phyloP scores from a whole-genome alignment of 2,113 vertebrate species.

The Nesospiza acunhae region DNA sequence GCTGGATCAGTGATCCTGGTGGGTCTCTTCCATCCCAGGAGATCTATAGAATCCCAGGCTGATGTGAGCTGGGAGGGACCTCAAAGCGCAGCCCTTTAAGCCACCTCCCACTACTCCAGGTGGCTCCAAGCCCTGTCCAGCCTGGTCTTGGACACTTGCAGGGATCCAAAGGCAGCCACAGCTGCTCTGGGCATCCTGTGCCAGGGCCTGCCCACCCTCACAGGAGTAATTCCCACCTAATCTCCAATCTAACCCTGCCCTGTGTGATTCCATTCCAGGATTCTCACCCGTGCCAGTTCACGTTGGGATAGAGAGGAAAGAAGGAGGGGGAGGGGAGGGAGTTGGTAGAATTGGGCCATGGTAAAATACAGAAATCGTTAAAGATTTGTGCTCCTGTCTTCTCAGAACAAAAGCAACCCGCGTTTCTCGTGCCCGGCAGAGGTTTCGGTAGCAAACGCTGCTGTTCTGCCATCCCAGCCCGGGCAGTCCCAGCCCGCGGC shows the following conservation, averaged over 20 bases:
- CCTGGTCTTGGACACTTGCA: neutral
- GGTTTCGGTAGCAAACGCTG: neutral
- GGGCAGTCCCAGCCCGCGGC: neutral
- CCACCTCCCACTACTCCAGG: neutral
- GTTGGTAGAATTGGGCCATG: neutral
- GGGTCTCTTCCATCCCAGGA: neutral
- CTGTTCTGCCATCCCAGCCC: neutral
- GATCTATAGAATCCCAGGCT: neutral
- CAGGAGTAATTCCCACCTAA: neutral
- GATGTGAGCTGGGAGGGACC: neutral
- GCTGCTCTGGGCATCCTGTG: neutral
- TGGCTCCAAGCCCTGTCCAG: neutral
- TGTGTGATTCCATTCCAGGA: neutral
- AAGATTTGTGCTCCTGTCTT: no score
- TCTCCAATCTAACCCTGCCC: neutral
- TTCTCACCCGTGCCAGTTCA: neutral
- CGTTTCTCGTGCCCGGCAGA: neutral
- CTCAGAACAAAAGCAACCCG: neutral
- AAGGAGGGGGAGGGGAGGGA: neutral
- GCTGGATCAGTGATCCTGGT: rapidly evolving
- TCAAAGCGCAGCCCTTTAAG: neutral
- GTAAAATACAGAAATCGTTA: neutral
- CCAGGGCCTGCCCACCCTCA: neutral
- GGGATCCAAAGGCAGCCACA: neutral
- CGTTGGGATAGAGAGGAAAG: neutral